These are phyloP conservation scores for Zeus faber DNA, from an alignment of 2,113 vertebrate species.

Conservation along the genomic window DNA sequence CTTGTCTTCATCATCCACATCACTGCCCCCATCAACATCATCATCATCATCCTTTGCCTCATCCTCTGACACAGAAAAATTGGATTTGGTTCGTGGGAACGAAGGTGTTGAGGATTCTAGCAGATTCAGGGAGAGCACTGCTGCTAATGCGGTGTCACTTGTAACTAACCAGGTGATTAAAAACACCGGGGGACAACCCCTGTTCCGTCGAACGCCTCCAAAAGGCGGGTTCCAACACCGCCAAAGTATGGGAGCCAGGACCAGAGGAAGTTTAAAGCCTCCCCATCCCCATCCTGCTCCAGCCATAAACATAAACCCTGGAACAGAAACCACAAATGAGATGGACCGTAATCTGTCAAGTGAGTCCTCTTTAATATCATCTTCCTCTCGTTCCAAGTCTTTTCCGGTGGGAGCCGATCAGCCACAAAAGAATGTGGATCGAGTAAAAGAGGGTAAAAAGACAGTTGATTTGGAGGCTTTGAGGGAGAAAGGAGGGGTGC, in stretches of 20 bases:
- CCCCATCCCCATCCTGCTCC: background rate
- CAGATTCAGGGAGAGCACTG: background rate
- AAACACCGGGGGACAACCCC: background rate
- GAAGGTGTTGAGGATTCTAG: background rate
- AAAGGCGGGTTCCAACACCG: background rate
- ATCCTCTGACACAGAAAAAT: conserved; percentile 14
- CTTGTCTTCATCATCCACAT: background rate
- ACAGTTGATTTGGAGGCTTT: background rate
- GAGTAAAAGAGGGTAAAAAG: background rate
- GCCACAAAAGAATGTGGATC: conserved; percentile 11
- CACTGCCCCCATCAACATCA: background rate
- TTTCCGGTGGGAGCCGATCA: too few relatives aligned
- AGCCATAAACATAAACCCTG: background rate
- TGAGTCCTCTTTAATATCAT: background rate
- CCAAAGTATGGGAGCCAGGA: conserved; percentile 21
- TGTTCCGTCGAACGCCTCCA: conserved; percentile 2
- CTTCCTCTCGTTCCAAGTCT: too few relatives aligned
- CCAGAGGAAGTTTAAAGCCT: background rate
- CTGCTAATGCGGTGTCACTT: background rate
- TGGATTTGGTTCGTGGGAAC: conserved; percentile 6
- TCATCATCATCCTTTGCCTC: background rate
- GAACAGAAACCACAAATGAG: conserved; percentile 5
- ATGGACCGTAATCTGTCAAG: background rate
- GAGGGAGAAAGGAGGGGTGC: too few relatives aligned
- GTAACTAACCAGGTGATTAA: background rate